These are phyloP conservation scores for Stercorarius parasiticus DNA, from an alignment of 2,113 vertebrate genomes.

Conservation along the genomic window DNA sequence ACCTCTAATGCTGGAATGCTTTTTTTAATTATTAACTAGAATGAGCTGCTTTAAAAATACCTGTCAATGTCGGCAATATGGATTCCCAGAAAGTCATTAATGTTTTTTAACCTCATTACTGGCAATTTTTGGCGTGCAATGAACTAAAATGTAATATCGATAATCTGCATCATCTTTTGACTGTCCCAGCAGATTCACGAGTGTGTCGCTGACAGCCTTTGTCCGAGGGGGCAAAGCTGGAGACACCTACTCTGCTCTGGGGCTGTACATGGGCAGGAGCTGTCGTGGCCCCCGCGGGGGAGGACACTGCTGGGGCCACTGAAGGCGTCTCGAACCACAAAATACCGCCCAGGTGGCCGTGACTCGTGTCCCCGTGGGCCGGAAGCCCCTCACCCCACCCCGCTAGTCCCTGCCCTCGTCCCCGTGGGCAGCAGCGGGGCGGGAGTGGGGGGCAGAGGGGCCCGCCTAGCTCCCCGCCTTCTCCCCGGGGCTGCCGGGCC, in stretches of 20 bases:
- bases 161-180: too few relatives aligned
- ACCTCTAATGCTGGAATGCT: background rate
- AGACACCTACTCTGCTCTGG: rapidly evolving
- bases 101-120: background rate
- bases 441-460: background rate
- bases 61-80: rapidly evolving
- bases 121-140: background rate
- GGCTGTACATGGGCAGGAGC: background rate
- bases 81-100: background rate
- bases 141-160: background rate
- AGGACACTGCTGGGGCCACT: background rate
- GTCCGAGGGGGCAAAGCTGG: too few relatives aligned
- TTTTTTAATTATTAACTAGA: background rate
- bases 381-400: background rate
- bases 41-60: background rate
- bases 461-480: background rate
- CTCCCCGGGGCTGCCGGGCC: background rate
- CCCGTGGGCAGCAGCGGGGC: background rate
- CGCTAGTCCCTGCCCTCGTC: background rate
- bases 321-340: rapidly evolving
- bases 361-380: too few relatives aligned
- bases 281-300: rapidly evolving
- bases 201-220: rapidly evolving
- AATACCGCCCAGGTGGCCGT: background rate
- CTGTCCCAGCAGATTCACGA: too few relatives aligned